Conservation (phyloP, 37 sponge, comb jelly and placozoan species). For the Sycon ciliatum region DNA sequence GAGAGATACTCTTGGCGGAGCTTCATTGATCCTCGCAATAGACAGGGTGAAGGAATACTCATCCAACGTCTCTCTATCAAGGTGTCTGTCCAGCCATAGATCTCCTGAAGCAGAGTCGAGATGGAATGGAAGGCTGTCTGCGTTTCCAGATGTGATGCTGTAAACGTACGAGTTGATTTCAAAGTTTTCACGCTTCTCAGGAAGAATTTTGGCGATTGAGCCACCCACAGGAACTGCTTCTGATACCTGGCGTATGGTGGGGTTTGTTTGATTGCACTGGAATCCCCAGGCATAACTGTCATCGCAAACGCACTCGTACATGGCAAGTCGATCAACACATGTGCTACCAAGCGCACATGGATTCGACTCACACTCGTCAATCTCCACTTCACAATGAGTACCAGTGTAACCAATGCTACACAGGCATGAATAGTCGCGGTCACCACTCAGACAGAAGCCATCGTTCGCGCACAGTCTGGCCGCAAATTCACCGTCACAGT, state of each 20-base stretch:
- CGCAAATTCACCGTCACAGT: not conserved
- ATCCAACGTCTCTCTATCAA: conserved; percentile 1
- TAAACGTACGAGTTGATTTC: too few species aligned
- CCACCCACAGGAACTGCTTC: too few species aligned
- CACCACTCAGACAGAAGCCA: not conserved
- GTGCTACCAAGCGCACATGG: not conserved
- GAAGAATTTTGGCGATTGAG: too few species aligned
- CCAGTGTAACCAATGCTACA: not conserved
- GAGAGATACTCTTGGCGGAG: too few species aligned
- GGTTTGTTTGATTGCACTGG: not conserved
- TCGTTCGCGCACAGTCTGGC: not conserved
- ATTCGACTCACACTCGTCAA: conserved; percentile 5
- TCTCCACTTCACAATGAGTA: not conserved
- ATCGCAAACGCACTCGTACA: not conserved
- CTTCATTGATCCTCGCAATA: too few species aligned
- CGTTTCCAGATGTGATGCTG: too few species aligned
- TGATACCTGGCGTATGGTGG: not conserved
- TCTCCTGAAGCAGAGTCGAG: not conserved
- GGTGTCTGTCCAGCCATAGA: not conserved
- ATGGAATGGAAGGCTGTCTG: too few species aligned
- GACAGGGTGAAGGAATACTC: too few species aligned
- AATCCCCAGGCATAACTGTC: not conserved
- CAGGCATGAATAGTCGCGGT: not conserved
- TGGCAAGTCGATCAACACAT: not conserved
- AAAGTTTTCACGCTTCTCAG: too few species aligned